phyloP scores from a whole-genome alignment of 2,797 vertebrate genomes.

The Gastrophryne carolinensis region DNA sequence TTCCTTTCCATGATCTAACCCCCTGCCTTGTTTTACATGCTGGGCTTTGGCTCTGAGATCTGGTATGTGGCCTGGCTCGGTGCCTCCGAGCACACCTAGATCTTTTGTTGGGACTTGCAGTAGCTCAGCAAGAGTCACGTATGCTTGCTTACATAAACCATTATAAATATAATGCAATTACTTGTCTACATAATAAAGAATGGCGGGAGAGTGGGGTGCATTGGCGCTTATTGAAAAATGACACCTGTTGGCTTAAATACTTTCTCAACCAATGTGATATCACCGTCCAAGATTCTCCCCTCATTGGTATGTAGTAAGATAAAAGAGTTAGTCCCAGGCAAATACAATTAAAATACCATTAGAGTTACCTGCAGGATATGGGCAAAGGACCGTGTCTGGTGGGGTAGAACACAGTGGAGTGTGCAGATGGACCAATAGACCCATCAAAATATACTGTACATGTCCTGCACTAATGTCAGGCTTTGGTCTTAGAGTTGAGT shows the following conservation, averaged over 20 bases:
- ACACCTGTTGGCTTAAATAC: slow-evolving; percentile 28
- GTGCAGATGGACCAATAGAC: too few relatives aligned
- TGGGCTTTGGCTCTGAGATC: slow-evolving; percentile 5
- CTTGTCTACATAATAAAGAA: slow-evolving; percentile 28
- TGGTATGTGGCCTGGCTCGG: slow-evolving; percentile 39
- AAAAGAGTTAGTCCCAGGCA: too few relatives aligned
- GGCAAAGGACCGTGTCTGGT: too few relatives aligned
- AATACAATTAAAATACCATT: too few relatives aligned
- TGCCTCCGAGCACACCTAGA: slow-evolving; percentile 42
- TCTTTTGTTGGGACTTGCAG: slow-evolving; percentile 41
- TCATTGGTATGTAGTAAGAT: too few relatives aligned
- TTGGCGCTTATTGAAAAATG: slow-evolving; percentile 30
- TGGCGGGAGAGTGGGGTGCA: slow-evolving; percentile 42
- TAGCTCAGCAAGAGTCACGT: slow-evolving; percentile 44
- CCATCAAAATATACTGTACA: too few relatives aligned
- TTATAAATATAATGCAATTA: slow-evolving; percentile 45
- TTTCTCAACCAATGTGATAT: slow-evolving; percentile 12
- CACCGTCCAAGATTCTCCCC: background rate
- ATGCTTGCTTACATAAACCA: slow-evolving; percentile 51
- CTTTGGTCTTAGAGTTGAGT: too few relatives aligned
- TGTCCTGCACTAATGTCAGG: too few relatives aligned
- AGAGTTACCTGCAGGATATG: too few relatives aligned
- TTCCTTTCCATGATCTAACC: slow-evolving; percentile 36
- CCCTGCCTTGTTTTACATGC: background rate
- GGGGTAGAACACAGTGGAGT: too few relatives aligned